Evolutionary conservation across 2,797 vertebrate species (phyloP), one percentile per base, ranked within the genome.

Genomic region (Pygocentrus nattereri): DNA sequence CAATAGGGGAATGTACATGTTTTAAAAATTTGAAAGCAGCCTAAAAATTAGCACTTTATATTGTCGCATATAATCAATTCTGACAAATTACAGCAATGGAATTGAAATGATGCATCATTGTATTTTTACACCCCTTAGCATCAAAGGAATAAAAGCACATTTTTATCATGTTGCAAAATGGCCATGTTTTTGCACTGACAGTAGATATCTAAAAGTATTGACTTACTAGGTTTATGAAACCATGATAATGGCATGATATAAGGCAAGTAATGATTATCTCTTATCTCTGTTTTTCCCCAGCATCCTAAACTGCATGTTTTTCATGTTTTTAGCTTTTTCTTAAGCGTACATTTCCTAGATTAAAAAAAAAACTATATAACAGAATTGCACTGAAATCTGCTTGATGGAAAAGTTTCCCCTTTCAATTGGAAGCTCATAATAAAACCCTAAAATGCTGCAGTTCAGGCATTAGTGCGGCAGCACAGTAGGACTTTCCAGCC

Each of bases 321-420:
- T 44, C 8, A 44, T 12, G 8, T 62, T 18, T 62, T 18, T n/a
- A 56, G 21, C 52, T 52, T 5, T 8, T 12, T n/a, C 16, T 10
- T 18, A 2, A 15, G 1, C 34, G 4, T 31, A 23, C 5, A 73
- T 56, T 58, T 83, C 85, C 87, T 80, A 83, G 88, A 85, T 85
- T 84, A 84, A 64, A 84, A 83, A 44, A 73, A 87, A 79, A 83
- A 49, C 75, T 25, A 56, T 41, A 80, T 79, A 38, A 21, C 64
- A 70, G 65, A 54, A 54, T 82, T 84, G 85, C 83, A 85, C 69
- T 61, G 44, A 85, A 84, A 86, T 89, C 84, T 77, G 78, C 83
- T 87, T 87, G 80, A 86, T 84, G 85, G 83, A 84, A 75, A 76
- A 84, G 84, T 90, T 89, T 88, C 83, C 90, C 87, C 82, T 85